Percentiles rank a stretch among this genome's conserved stretches.
phyloP scores from a whole-genome alignment of 1,140 invertebrate genomes.

The Hyles euphorbiae region DNA sequence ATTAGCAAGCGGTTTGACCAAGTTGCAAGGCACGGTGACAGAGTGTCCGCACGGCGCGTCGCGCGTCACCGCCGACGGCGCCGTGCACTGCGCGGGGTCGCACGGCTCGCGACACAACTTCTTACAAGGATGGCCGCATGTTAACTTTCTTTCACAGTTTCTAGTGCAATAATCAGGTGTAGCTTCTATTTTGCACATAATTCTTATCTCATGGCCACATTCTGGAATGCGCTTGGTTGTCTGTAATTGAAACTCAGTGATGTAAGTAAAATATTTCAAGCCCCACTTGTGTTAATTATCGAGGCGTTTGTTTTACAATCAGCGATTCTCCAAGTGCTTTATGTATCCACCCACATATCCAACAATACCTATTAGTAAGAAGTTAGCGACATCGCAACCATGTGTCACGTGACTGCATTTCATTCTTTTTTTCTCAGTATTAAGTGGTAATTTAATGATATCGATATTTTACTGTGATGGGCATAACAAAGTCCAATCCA shows the following conservation, averaged over 20 bases:
- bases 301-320: too few species aligned
- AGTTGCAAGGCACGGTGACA: constrained; percentile 57
- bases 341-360: too few species aligned
- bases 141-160: constrained; percentile 48
- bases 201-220: constrained; percentile 62
- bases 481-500: too few species aligned
- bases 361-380: too few species aligned
- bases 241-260: constrained; percentile 53
- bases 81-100: constrained; percentile 40
- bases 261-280: constrained; percentile 3
- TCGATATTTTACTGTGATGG: too few species aligned
- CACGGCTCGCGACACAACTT: constrained; percentile 54
- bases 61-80: constrained; percentile 26
- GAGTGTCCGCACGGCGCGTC: constrained; percentile 63
- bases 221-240: constrained; percentile 61
- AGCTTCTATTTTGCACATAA: constrained; percentile 44
- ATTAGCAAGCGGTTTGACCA: constrained; percentile 1
- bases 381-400: too few species aligned
- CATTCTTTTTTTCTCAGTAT: too few species aligned
- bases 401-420: too few species aligned
- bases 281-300: too few species aligned
- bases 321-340: too few species aligned
- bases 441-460: too few species aligned
- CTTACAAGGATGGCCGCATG: constrained; percentile 70
- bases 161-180: constrained; percentile 39